Percentiles rank a stretch among this genome's conserved stretches.
phyloP scores from a whole-genome alignment of 2,797 vertebrate genomes.

The Gymnocypris eckloni region DNA sequence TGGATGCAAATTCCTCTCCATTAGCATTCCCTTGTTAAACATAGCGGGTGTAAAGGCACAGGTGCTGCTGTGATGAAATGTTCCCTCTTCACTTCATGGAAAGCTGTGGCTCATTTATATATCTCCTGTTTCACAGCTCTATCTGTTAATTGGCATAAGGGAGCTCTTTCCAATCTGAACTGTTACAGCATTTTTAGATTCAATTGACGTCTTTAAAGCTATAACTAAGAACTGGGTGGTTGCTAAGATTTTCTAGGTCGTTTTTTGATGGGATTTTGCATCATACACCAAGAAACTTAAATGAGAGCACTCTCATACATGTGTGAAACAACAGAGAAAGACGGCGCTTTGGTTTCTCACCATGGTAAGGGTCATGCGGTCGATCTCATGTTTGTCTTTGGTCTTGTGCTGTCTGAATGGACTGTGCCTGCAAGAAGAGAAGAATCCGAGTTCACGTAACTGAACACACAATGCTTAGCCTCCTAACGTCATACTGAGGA shows the following conservation, averaged over 20 bases:
- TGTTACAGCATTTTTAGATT: neutral
- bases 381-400: constrained; percentile 99
- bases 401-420: constrained; percentile 99
- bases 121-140: neutral
- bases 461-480: neutral
- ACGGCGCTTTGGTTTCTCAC: constrained; percentile 75
- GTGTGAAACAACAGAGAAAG: neutral
- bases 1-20: constrained; percentile 40
- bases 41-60: constrained; percentile 1
- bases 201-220: neutral
- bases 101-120: neutral
- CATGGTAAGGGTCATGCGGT: constrained; percentile 98
- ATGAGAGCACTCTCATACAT: neutral
- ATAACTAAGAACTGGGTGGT: neutral
- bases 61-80: neutral
- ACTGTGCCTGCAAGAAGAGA: constrained; percentile 85
- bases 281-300: neutral
- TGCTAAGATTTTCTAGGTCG: neutral
- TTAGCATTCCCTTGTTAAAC: constrained; percentile 23
- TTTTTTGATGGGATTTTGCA: neutral
- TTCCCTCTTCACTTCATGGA: constrained; percentile 23
- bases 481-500: constrained; percentile 13
- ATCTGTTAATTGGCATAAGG: neutral
- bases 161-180: neutral
- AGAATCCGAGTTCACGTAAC: constrained; percentile 28